Base-by-base conservation (phyloP, 2,113 vertebrate genomes). In the Thunnus thynnus region DNA sequence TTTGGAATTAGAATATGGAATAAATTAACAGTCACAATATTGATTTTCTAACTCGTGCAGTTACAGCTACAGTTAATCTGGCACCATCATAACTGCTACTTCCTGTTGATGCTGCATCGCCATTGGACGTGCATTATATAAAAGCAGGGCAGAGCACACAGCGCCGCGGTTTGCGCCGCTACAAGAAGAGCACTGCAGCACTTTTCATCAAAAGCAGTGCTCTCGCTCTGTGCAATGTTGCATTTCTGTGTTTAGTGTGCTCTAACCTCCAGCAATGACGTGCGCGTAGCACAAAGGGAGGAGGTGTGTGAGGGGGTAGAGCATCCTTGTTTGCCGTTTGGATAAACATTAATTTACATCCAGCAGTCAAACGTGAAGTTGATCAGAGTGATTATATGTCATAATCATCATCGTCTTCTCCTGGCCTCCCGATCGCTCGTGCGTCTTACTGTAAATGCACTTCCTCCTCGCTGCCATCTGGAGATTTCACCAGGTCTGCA, bases 301-400 rank as follows among this genome's bases (percentile, higher is more conserved):
- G 63, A 60, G 72, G 73, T 30, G 51, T 2, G 55, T 61, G 41
- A 27, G 1, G 8, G 0, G 44, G 41, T 51, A 44, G 69, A 47
- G 76, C 75, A 62, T 22, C 83, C 87, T 92, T 90, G 91, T 94
- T 94, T 94, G 89, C 79, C 72, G 52, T 91, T 82, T 86, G 90
- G 87, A 76, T 94, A 94, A 95, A 94, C 90, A 94, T 87, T 94
- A 63, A 91, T 95, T 94, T 94, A 91, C 91, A 86, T 87, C 91
- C 90, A 83, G 89, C 87, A 91, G 78, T 90, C 89, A 91, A 90
- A 94, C 80, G 85, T 92, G 89, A 91, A 92, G 88, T 93, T 93
- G 93, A 95, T 95, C 90, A 94, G 88, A 90, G 87, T 90, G 92
- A 94, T 94, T 92, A 92, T 86, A 80, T 86, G 76, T 89, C 86